Evolutionary conservation across 1,140 invertebrate species (phyloP).

Genomic region (Diplogasteroides magnus): DNA sequence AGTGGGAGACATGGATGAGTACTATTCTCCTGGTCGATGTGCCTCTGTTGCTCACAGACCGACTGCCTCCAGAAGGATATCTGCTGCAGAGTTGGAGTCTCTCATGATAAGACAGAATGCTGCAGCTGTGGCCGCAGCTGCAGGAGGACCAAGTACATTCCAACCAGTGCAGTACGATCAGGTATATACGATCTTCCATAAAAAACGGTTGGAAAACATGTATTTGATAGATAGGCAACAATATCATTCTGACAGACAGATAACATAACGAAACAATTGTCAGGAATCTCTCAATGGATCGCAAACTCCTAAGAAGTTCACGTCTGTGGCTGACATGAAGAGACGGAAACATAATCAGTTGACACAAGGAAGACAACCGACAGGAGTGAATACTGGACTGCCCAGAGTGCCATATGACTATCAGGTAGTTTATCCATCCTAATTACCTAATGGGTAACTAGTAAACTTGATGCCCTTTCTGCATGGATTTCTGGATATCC

Average conservation of each 20-base stretch:
- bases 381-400: constrained; percentile 1
- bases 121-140: constrained; percentile 22
- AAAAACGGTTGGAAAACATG: too few species aligned
- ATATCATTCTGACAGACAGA: background rate
- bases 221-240: too few species aligned
- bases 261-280: constrained; percentile 3
- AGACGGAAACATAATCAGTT: constrained; percentile 65
- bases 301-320: constrained; percentile 68
- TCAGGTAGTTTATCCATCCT: too few species aligned
- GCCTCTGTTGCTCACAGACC: constrained; percentile 80
- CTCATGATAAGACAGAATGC: constrained; percentile 74
- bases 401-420: constrained; percentile 21
- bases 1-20: constrained; percentile 14
- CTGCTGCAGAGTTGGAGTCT: constrained; percentile 80
- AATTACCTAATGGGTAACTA: too few species aligned
- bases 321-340: constrained; percentile 91
- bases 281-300: constrained; percentile 8
- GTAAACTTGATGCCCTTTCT: too few species aligned
- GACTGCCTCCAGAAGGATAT: constrained; percentile 72
- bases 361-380: background rate
- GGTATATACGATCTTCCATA: too few species aligned
- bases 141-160: constrained; percentile 2
- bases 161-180: constrained; percentile 1
- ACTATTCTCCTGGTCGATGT: constrained; percentile 33
- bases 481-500: too few species aligned